Base-by-base conservation (phyloP, 2,797 vertebrate species). In the Buphagus erythrorhynchus region DNA sequence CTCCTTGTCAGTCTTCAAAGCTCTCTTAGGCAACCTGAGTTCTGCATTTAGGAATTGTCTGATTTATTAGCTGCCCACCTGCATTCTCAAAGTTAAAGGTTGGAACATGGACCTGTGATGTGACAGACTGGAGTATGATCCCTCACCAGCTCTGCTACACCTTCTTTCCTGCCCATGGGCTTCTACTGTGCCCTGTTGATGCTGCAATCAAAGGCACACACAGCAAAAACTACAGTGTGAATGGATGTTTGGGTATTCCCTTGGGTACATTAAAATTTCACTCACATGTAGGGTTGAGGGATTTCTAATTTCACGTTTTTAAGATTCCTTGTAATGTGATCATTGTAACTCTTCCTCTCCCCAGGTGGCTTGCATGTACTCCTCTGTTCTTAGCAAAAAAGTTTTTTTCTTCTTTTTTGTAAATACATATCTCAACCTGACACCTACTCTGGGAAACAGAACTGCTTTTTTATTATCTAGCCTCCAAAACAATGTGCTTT, bases 301-400 rank as follows among this genome's bases (percentile, higher is more conserved):
- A 79, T 67, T 94, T 74, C 69, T 82, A 95, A 91, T 66, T 66
- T 66, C 38, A 46, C 9, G 61, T 71, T 42, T 83, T 45, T 49
- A 72, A 61, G 28, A 54, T 46, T 52, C 28, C 14, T 83, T 67
- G 61, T 48, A 59, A 76, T 38, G 45, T 19, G 75, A 76, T 76
- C 57, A 61, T 42, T 68, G 52, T 28, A 84, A 68, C 18, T 38
- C 45, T 88, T 88, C n/a, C 31, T 68, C 54, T 86, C 40, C 2
- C 2, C 54, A 62, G 66, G 24, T 83, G 26, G 49, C 40, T 48
- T 67, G 40, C 45, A 61, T 6, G 12, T 31, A 36, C 20, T 46
- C 24, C 22, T 58, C n/a, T 55, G 19, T 24, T 85, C 42, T 87
- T 38, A 14, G 5, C 18, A 87, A 89, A 84, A 92, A 15, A 7